Evolutionary conservation across 2,888 invertebrate genomes (phyloP), one percentile per base, ranked within the genome.

Genomic region (Carterocephalus palaemon): DNA sequence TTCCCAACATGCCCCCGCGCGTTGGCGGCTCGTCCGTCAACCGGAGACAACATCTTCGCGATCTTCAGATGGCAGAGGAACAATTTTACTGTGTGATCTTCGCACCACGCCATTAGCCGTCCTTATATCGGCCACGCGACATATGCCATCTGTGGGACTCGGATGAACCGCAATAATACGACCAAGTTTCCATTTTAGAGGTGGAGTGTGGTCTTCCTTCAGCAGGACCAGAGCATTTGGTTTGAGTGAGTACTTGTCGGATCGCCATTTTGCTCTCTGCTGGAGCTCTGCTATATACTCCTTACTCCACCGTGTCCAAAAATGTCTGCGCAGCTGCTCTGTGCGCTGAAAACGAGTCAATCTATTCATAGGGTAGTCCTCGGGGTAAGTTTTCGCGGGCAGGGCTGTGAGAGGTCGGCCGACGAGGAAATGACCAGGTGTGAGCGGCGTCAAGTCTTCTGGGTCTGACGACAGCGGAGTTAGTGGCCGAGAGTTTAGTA

Each of bases 231-330:
- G 8, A 2, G 8, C 15, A 6, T 37, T 12, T 2, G 5, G 3
- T 9, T 22, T 4, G 4, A 37, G 15, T 3, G 3, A 6, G 2
- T 23, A 9, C 2, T 23, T n/a, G 8, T 2, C 3, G 4, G 7
- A 3, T 6, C 16, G 23, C 36, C 36, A 37, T 24, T 37, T 37
- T 2, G 3, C 4, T 1, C 36, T 12, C 15, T 37, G 2, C 24
- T 37, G 36, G 2, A 37, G 24, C 13, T 37, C 36, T 1, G 24
- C 7, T 2, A 37, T 8, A 9, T 37, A 37, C 6, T 37, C 36
- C 16, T 37, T 37, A 5, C 13, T 10, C 36, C 24, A 37, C 8
- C 36, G 10, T 4, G 23, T 16, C 36, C 36, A 37, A 15, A 37
- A 37, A 15, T 37, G 24, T 23, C 24, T 15, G 2, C 16, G 13